These are phyloP conservation scores for Callaeas wilsoni DNA, from an alignment of 2,113 vertebrate species.

Conservation along the genomic window DNA sequence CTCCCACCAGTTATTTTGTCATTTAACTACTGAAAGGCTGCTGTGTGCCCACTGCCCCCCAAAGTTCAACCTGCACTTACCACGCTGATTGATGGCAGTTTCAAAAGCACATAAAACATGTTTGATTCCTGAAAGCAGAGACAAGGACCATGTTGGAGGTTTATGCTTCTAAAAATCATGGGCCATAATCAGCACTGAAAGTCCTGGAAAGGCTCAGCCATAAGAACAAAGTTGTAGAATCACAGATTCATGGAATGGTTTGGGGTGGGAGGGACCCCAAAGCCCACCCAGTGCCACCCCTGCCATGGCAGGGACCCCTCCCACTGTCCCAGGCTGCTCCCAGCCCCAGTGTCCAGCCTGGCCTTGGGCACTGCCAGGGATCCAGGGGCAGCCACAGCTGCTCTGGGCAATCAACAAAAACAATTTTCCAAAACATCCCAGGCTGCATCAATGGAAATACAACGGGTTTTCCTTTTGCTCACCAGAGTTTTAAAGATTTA, in stretches of 20 bases:
- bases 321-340: not conserved
- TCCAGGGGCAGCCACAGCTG: not conserved
- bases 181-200: not conserved
- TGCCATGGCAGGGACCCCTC: not conserved
- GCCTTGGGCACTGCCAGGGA: not conserved
- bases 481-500: not conserved
- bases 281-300: fast-evolving
- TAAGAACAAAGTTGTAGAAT: not conserved
- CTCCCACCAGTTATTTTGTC: not conserved
- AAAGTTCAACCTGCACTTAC: not conserved
- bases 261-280: fast-evolving
- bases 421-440: not conserved
- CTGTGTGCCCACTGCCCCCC: not conserved
- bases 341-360: not conserved
- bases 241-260: not conserved
- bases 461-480: not conserved
- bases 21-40: not conserved
- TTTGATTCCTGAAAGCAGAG: not conserved
- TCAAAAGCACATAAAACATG: not conserved
- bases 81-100: fast-evolving
- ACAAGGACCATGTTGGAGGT: fast-evolving
- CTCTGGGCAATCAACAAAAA: not conserved
- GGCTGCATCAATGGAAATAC: not conserved
- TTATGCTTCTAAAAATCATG: not conserved
- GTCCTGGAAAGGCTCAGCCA: not conserved